phyloP scores from a whole-genome alignment of 2,797 vertebrate genomes.

The Gadopsis bispinosus region DNA sequence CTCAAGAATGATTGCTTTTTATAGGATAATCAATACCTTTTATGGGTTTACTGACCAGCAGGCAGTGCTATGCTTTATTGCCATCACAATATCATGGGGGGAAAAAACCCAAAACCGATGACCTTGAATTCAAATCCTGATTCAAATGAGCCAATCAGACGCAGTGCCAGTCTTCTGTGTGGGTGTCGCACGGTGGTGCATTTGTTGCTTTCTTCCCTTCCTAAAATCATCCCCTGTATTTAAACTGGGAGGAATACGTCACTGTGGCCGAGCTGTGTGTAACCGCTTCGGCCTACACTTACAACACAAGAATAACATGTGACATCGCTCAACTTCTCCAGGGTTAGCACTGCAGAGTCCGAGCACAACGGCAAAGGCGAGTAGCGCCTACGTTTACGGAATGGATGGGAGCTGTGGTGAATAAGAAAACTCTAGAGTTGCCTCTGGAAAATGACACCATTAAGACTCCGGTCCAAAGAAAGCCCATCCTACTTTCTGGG shows the following conservation, averaged over 20 bases:
- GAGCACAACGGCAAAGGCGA: conserved; percentile 27
- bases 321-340: conserved; percentile 75
- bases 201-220: conserved; percentile 49
- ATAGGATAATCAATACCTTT: conserved; percentile 40
- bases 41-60: conserved; percentile 12
- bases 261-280: conserved; percentile 63
- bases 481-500: conserved; percentile 7
- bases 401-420: conserved; percentile 23
- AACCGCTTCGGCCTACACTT: conserved; percentile 64
- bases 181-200: conserved; percentile 10
- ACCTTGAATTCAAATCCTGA: conserved; percentile 12
- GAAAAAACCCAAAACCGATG: not conserved
- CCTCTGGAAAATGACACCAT: conserved; percentile 29
- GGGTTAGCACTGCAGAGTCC: conserved; percentile 16
- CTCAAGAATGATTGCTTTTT: conserved; percentile 25
- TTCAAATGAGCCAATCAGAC: conserved; percentile 41
- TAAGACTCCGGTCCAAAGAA: not conserved
- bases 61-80: conserved; percentile 21
- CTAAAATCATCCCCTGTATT: conserved; percentile 66
- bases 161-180: conserved; percentile 13
- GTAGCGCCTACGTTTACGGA: conserved; percentile 39
- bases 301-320: conserved; percentile 76
- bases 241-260: conserved; percentile 67
- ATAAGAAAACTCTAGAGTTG: conserved; percentile 23
- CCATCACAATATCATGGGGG: not conserved